A percentile compares a stretch with the other conserved stretches of the same genome.
Evolutionary conservation across 2,797 vertebrate species (phyloP).

Genomic region (Petrocephalus sullivani): DNA sequence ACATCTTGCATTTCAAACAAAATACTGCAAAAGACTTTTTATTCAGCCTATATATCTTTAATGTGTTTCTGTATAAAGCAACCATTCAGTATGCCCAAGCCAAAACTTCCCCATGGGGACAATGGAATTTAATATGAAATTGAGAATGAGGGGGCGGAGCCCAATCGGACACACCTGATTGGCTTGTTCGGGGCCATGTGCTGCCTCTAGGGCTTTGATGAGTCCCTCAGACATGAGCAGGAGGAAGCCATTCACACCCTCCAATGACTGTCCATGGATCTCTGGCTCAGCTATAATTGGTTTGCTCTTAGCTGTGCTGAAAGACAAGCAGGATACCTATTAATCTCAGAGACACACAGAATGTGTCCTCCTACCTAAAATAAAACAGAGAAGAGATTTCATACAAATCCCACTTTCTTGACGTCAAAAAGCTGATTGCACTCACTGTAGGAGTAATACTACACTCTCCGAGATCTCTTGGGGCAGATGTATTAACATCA

Average conservation of each 20-base stretch:
- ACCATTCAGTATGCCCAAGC: no score
- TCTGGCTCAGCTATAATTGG: constrained; percentile 89
- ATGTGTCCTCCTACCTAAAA: background rate
- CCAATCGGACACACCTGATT: constrained; percentile 75
- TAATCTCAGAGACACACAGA: background rate
- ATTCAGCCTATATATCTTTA: no score
- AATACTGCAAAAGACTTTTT: no score
- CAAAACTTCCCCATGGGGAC: no score
- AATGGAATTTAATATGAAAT: no score
- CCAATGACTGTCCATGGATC: constrained; percentile 80
- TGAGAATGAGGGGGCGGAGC: background rate
- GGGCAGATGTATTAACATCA: background rate
- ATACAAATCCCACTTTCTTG: background rate
- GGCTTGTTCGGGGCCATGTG: constrained; percentile 88
- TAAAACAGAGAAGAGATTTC: background rate
- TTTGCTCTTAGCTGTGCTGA: constrained; percentile 78
- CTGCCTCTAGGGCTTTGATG: constrained; percentile 87
- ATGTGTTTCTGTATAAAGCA: no score
- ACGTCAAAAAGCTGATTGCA: background rate
- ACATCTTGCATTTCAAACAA: no score
- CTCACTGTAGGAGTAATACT: background rate
- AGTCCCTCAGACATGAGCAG: constrained; percentile 94
- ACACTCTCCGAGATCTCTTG: background rate
- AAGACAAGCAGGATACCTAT: background rate
- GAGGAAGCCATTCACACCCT: constrained; percentile 84